Conservation (phyloP, 2,888 invertebrate genomes). For the Taenaris catops region DNA sequence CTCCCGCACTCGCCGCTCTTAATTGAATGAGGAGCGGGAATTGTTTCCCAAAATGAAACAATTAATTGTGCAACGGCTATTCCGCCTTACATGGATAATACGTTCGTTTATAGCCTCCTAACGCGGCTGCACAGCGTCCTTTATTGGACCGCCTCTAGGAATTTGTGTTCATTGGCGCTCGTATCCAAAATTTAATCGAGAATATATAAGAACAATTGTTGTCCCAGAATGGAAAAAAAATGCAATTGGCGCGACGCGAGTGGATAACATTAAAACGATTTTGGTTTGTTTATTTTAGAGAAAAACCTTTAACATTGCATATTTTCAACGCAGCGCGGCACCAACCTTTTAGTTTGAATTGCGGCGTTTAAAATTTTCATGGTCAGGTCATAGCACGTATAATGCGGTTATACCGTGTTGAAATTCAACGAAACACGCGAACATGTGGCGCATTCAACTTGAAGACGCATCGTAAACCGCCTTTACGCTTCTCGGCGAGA, state of each 20-base stretch:
- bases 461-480: slow-evolving; percentile 77
- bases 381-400: slow-evolving; percentile 72
- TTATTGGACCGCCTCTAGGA: slow-evolving; percentile 77
- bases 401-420: slow-evolving; percentile 61
- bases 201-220: slow-evolving; percentile 73
- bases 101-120: slow-evolving; percentile 79
- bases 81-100: slow-evolving; percentile 80
- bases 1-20: slow-evolving; percentile 73
- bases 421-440: slow-evolving; percentile 60
- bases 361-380: slow-evolving; percentile 71
- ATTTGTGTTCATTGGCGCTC: slow-evolving; percentile 77
- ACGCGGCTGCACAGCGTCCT: slow-evolving; percentile 78
- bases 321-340: slow-evolving; percentile 17
- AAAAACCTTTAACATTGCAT: slow-evolving; percentile 46
- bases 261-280: slow-evolving; percentile 30
- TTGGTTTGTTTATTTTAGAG: slow-evolving; percentile 32
- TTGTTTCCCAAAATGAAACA: slow-evolving; percentile 81
- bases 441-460: slow-evolving; percentile 69
- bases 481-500: slow-evolving; percentile 70
- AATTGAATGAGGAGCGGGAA: slow-evolving; percentile 81
- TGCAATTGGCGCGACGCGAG: slow-evolving; percentile 51
- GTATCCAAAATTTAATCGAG: slow-evolving; percentile 77
- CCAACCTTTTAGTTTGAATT: slow-evolving; percentile 52
- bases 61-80: slow-evolving; percentile 81
- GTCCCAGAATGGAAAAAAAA: slow-evolving; percentile 47